A percentile compares a stretch with the other conserved stretches of the same genome.
phyloP scores from a whole-genome alignment of 2,888 invertebrate species.

The Leptopterna dolabrata region DNA sequence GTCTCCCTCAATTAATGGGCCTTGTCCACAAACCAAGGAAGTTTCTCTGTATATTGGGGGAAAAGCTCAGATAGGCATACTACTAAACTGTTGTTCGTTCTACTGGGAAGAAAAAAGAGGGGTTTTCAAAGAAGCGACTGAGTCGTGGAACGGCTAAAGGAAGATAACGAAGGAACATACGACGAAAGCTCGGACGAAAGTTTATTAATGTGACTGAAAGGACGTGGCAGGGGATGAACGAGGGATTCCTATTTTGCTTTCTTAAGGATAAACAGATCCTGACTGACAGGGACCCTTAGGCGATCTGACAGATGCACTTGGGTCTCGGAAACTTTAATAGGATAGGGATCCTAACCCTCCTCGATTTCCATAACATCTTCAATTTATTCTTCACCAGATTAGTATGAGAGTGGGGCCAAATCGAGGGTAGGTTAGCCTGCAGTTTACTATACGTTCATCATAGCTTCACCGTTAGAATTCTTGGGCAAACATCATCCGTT shows the following conservation, averaged over 20 bases:
- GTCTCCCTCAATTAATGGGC: neutral
- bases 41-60: neutral
- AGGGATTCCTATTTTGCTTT: neutral
- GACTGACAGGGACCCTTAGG: conserved; percentile 14
- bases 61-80: neutral
- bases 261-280: conserved; percentile 1
- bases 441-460: neutral
- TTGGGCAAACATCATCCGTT: neutral
- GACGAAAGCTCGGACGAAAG: neutral
- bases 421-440: neutral
- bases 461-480: neutral
- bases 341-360: neutral
- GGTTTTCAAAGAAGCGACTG: neutral
- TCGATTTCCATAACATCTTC: conserved; percentile 26
- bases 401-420: neutral
- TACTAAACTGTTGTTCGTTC: conserved; percentile 1
- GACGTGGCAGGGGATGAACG: neutral
- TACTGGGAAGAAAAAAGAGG: neutral
- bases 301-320: conserved; percentile 24
- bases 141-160: neutral
- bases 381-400: neutral
- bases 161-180: neutral
- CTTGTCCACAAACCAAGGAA: neutral
- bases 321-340: conserved; percentile 5
- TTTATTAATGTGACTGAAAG: conserved; percentile 2